These are phyloP conservation scores for Loripinus fragilis DNA, from an alignment of 2,888 invertebrate genomes.

Conservation along the genomic window DNA sequence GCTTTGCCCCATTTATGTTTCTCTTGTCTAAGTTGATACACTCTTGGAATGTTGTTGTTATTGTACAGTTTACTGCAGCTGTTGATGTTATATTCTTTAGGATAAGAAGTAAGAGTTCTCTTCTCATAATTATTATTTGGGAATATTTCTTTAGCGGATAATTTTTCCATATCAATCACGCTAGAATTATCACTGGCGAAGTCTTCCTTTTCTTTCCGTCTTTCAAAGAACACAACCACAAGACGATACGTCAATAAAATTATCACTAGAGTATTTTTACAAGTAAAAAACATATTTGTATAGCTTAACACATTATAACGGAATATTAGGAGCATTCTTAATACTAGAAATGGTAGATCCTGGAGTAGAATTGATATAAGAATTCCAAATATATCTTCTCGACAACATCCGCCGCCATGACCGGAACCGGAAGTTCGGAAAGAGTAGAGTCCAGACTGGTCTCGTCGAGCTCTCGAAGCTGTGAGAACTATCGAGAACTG, in stretches of 20 bases:
- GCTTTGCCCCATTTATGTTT: conserved; percentile 61
- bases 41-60: conserved; percentile 30
- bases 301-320: conserved; percentile 96
- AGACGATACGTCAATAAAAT: conserved; percentile 92
- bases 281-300: conserved; percentile 98
- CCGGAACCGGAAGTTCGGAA: background rate
- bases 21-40: conserved; percentile 55
- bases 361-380: conserved; percentile 92
- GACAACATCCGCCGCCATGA: conserved; percentile 86
- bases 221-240: conserved; percentile 81
- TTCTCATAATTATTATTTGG: background rate
- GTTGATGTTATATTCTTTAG: conserved; percentile 9
- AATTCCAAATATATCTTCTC: conserved; percentile 93
- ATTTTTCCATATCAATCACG: background rate
- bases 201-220: conserved; percentile 25
- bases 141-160: background rate
- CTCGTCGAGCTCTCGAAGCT: conserved; percentile 86
- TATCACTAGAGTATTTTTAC: conserved; percentile 95
- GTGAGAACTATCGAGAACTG: conserved; percentile 98
- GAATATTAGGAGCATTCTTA: conserved; percentile 92
- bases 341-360: conserved; percentile 94
- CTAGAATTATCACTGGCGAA: background rate
- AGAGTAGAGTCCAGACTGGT: conserved; percentile 72
- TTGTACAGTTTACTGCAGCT: background rate
- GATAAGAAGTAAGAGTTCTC: background rate